Evolutionary conservation across 2,113 vertebrate species (phyloP).

Genomic region (Ptilorrhoa leucosticta): DNA sequence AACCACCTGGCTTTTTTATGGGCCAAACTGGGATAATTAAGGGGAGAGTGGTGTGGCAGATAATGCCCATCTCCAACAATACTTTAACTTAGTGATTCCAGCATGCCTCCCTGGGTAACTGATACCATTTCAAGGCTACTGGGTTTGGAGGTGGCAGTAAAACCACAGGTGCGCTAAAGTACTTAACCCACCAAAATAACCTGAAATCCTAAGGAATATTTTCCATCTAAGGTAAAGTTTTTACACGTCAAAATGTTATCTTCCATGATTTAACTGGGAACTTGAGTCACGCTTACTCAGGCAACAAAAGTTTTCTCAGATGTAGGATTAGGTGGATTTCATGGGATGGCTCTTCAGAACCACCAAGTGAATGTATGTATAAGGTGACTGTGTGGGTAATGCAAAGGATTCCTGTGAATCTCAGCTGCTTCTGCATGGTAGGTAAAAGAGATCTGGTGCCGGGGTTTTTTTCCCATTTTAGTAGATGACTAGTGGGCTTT

Average conservation of each 20-base stretch:
- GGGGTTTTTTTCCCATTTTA: not conserved
- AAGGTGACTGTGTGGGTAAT: not conserved
- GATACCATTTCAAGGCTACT: not conserved
- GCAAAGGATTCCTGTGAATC: not conserved
- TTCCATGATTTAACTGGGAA: not conserved
- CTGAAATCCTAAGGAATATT: not conserved
- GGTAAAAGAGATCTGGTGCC: not conserved
- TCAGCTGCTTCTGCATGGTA: not conserved
- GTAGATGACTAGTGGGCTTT: not conserved
- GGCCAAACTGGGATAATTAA: not conserved
- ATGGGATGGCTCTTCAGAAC: not conserved
- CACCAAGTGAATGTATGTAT: not conserved
- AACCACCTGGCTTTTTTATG: not conserved
- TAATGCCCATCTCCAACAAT: not conserved
- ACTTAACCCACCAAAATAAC: not conserved
- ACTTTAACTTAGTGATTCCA: not conserved
- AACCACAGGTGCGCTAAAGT: not conserved
- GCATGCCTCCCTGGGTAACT: not conserved
- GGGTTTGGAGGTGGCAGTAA: not conserved
- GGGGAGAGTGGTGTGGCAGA: not conserved
- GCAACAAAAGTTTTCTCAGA: not conserved
- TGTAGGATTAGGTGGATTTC: not conserved
- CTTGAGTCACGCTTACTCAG: rapidly evolving
- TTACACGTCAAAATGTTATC: not conserved
- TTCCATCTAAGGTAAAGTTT: not conserved